Evolutionary conservation across 2,888 invertebrate genomes (phyloP).

Genomic region (Pinctada fucata): DNA sequence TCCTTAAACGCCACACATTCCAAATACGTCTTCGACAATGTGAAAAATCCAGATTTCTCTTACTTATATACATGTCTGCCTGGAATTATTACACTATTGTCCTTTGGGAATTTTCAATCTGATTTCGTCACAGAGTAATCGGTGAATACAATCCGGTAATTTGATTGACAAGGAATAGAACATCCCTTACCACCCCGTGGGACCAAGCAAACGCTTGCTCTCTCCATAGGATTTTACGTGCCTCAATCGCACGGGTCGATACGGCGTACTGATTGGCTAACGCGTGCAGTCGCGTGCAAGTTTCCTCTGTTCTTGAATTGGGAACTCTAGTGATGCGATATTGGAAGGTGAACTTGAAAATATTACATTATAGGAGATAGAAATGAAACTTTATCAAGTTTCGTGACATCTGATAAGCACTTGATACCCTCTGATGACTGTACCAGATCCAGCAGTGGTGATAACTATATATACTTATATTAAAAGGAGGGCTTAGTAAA

Average conservation of each 20-base stretch:
- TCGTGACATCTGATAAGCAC: too few relatives aligned
- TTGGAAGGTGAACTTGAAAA: not conserved
- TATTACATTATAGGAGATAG: too few relatives aligned
- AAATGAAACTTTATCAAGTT: too few relatives aligned
- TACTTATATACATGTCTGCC: too few relatives aligned
- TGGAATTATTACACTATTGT: not conserved
- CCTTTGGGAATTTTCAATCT: not conserved
- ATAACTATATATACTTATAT: too few relatives aligned
- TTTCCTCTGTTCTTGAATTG: not conserved
- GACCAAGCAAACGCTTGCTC: not conserved
- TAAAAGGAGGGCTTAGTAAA: too few relatives aligned
- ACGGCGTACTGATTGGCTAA: not conserved
- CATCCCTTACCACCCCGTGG: not conserved
- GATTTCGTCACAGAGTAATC: not conserved
- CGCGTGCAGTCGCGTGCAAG: not conserved
- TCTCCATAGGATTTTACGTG: not conserved
- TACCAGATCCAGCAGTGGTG: too few relatives aligned
- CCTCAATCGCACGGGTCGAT: not conserved
- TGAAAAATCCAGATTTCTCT: too few relatives aligned
- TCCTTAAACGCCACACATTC: too few relatives aligned
- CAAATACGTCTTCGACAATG: too few relatives aligned
- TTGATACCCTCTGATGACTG: too few relatives aligned
- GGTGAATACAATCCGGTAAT: not conserved
- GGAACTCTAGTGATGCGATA: not conserved
- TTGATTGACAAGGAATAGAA: not conserved